Base-by-base conservation (phyloP, 35 echinoderm and acorn worm species). In the Acanthaster planci region DNA sequence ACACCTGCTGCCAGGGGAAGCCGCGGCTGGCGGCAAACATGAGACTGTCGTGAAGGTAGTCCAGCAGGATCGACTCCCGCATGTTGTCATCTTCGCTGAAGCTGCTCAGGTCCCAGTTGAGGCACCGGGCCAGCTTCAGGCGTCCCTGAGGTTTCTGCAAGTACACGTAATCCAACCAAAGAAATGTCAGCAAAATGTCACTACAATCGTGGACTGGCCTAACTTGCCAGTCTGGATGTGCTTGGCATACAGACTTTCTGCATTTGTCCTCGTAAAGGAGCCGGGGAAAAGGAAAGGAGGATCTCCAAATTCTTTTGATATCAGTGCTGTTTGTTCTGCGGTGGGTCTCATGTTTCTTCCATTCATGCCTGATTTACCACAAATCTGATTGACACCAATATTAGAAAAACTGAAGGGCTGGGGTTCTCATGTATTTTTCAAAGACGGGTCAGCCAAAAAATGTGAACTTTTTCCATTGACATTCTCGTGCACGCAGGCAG, bases 11-110 rank as follows among this genome's bases (percentile, higher is more conserved):
- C 95, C 86, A 97, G 15, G 95, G 79, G 53, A 97, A 93, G 0
- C 95, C 94, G 51, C 75, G 92, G 21, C 72, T 80, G 37, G 77
- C 84, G 79, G 86, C 84, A 76, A 90, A 87, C 85, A 89, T 78
- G 8, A 97, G 51, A 19, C 84, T 89, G 12, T 85, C 95, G 88
- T 97, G 87, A 16, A 89, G 83, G 29, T 87, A 97, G 38, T 97
- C 95, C 0, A 97, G 84, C 39, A 86, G 80, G 47, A 97, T 90
- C 14, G 91, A 84, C 37, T 83, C 80, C 40, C 84, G 81, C 72
- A 97, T 82, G 2, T 90, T 35, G 52, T 81, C 50, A 21, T 93
- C 90, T 50, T 93, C 91, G 77, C 93, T 88, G 78, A 88, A 80
- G 10, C 84, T 78, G 21, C 51, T 78, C 32, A 84, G 78, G 16